These are phyloP conservation scores for Venustaconcha ellipsiformis DNA, from an alignment of 1,140 invertebrate genomes.

Conservation along the genomic window DNA sequence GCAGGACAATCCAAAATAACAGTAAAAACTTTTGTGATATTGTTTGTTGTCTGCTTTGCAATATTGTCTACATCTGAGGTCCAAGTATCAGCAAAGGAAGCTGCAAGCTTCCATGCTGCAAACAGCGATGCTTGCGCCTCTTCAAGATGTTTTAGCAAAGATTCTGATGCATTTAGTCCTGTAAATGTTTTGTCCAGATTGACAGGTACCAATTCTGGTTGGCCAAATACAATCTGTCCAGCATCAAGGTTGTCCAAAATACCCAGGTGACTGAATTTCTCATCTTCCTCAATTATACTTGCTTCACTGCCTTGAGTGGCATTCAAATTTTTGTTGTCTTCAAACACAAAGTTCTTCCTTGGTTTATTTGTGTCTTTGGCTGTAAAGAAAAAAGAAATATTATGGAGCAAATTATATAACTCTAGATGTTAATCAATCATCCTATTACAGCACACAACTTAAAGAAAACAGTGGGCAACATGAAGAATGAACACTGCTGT, in stretches of 20 bases:
- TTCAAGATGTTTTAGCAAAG: constrained; percentile 42
- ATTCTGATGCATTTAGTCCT: constrained; percentile 27
- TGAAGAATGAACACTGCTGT: no score
- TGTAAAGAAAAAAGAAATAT: neutral
- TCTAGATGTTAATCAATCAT: no score
- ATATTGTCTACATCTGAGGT: constrained; percentile 54
- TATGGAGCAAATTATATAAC: no score
- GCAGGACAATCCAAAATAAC: constrained; percentile 54
- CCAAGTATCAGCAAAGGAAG: constrained; percentile 57
- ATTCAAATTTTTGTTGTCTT: constrained; percentile 31
- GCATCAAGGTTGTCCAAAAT: constrained; percentile 42
- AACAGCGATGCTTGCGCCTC: constrained; percentile 43
- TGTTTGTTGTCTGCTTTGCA: constrained; percentile 46
- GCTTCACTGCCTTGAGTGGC: constrained; percentile 57
- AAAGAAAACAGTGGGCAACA: no score
- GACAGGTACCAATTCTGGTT: constrained; percentile 42
- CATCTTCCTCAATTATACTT: constrained; percentile 36
- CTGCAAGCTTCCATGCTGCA: constrained; percentile 61
- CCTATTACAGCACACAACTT: no score
- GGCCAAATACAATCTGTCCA: constrained; percentile 64
- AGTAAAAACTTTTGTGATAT: constrained; percentile 57
- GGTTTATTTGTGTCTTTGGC: neutral
- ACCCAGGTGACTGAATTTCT: constrained; percentile 32
- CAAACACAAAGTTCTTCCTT: neutral
- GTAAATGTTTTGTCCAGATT: constrained; percentile 35